These are phyloP conservation scores for Microcaecilia unicolor DNA, from an alignment of 2,797 vertebrate species.

Conservation along the genomic window DNA sequence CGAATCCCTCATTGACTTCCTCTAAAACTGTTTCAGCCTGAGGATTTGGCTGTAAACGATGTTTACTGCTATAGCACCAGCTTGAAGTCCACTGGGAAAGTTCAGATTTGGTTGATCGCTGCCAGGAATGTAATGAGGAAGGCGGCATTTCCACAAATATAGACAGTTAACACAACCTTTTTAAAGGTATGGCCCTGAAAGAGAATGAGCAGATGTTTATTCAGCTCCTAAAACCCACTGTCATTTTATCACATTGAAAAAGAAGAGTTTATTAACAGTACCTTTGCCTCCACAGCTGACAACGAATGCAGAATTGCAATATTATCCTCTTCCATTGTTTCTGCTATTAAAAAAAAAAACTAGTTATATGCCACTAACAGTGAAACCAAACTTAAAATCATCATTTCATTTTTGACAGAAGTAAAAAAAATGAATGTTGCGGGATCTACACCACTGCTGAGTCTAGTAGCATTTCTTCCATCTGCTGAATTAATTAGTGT, in stretches of 20 bases:
- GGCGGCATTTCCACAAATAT: constrained; percentile 63
- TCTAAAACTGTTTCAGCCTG: no score
- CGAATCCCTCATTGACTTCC: no score
- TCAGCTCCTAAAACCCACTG: not conserved
- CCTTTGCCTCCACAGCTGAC: constrained; percentile 47
- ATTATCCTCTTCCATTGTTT: constrained; percentile 55
- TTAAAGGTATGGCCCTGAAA: constrained; percentile 61
- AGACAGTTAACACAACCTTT: constrained; percentile 57
- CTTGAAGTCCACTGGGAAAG: no score
- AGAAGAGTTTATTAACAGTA: constrained; percentile 12
- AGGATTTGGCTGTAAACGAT: no score
- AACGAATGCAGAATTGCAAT: constrained; percentile 57
- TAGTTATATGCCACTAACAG: no score
- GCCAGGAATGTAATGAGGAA: constrained; percentile 59
- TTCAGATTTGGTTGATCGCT: constrained; percentile 54
- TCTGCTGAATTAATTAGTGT: no score
- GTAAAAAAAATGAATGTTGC: no score
- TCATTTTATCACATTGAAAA: not conserved
- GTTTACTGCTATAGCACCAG: no score
- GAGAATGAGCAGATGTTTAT: constrained; percentile 9
- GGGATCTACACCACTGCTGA: no score
- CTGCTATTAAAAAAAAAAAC: constrained; percentile 36
- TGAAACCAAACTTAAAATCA: no score
- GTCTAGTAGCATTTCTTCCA: no score
- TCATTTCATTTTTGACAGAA: no score